Conservation (phyloP, 1,140 invertebrate species). For the Bombus difficillimus region DNA sequence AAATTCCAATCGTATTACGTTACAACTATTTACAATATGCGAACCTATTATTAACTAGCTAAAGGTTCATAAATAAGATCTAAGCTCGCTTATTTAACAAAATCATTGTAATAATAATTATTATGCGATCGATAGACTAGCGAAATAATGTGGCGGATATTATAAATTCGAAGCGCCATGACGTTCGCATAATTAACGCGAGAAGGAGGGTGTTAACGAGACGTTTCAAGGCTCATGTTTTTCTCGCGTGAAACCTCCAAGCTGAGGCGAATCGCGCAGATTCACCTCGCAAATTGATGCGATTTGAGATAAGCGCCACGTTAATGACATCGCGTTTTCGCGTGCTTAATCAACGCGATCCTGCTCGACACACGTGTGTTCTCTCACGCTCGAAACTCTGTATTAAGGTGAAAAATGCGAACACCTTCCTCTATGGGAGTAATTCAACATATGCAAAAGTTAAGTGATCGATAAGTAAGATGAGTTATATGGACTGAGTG, state of each 20-base stretch:
- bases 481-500: neutral
- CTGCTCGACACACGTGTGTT: neutral
- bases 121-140: neutral
- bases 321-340: slow-evolving; percentile 47
- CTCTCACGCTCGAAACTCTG: neutral
- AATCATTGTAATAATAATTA: neutral
- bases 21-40: no score
- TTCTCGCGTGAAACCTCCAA: neutral
- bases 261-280: slow-evolving; percentile 17
- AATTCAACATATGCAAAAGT: neutral
- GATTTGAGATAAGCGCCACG: slow-evolving; percentile 48
- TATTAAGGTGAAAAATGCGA: neutral
- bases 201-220: slow-evolving; percentile 28
- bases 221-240: slow-evolving; percentile 5
- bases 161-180: neutral
- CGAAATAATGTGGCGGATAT: slow-evolving; percentile 10
- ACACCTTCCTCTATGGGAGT: neutral
- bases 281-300: slow-evolving; percentile 47
- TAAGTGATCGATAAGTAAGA: neutral
- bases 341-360: slow-evolving; percentile 42
- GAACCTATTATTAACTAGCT: neutral
- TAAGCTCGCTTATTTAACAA: neutral
- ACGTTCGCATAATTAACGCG: slow-evolving; percentile 30
- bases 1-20: no score
- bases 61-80: neutral